Conservation (phyloP, 2,888 invertebrate species). For the Tricholauxania praeusta region DNA sequence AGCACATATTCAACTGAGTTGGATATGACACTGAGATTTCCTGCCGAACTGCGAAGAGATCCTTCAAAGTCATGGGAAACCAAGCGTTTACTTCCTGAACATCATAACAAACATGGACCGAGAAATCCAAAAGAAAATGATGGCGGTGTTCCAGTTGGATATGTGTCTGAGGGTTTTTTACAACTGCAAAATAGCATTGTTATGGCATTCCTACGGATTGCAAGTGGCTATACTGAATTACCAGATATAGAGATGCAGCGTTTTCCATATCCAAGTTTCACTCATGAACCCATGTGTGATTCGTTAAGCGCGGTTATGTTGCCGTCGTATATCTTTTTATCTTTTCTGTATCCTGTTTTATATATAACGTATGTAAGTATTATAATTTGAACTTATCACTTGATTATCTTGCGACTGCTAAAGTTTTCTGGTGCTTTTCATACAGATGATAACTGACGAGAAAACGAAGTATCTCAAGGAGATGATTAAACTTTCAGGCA, state of each 20-base stretch:
- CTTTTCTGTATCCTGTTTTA: constrained; percentile 85
- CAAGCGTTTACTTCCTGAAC: no score
- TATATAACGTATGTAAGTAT: constrained; percentile 76
- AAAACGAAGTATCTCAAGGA: constrained; percentile 10
- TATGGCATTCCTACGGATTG: constrained; percentile 61
- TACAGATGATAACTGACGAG: constrained; percentile 14
- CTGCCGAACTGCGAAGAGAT: no score
- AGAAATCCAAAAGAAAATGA: constrained; percentile 69
- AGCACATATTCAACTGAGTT: no score
- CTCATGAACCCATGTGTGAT: constrained; percentile 76
- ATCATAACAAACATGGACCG: constrained; percentile 71
- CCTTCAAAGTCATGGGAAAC: no score
- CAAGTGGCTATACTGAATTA: constrained; percentile 40
- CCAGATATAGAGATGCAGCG: constrained; percentile 67
- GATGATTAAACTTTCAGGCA: constrained; percentile 3
- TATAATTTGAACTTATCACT: no score
- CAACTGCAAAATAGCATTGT: constrained; percentile 74
- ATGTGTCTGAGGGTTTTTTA: constrained; percentile 74
- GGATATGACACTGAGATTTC: no score
- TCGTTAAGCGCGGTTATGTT: constrained; percentile 74
- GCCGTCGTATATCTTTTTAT: constrained; percentile 81
- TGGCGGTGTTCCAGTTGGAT: constrained; percentile 75
- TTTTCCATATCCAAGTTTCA: constrained; percentile 80
- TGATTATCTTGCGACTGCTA: no score
- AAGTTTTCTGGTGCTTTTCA: neutral